Evolutionary conservation across 2,113 vertebrate species (phyloP), one percentile per base, ranked within the genome.

Genomic region (Nipponia nippon): DNA sequence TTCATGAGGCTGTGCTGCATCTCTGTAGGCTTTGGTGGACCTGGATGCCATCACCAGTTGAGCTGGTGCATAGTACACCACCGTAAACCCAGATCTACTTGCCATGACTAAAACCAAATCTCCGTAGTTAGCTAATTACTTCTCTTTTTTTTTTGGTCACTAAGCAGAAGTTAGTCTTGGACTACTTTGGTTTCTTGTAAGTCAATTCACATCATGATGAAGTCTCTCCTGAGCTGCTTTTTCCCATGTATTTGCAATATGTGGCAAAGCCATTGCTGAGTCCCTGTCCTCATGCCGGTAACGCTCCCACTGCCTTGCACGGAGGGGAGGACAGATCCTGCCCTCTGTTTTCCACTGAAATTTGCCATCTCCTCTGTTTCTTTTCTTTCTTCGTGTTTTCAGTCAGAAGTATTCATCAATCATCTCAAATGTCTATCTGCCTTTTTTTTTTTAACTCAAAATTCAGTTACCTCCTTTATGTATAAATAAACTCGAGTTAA

Each of bases 401-500:
- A 81, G 34, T 32, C 20, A 27, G 17, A 72, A 91, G 29, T 22
- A 9, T 30, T 88, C 63, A 46, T 32, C 10, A 4, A 46, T 32
- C 10, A 4, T 63, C 56, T 71, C 77, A n/a, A 27, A 19, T 8
- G 6, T 14, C 46, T 67, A 0, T 6, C 22, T 19, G 19, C 70
- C 23, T 73, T 79, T 90, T 61, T 53, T 65, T 11, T 56, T n/a
- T 1, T 66, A 26, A 30, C 61, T 47, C 44, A 19, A 71, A 73
- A 42, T 29, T 58, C 77, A 81, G 63, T 87, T 53, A 83, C 36
- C 58, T 93, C 42, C 55, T 77, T 81, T 47, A 15, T 21, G 34
- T 50, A 90, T 30, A 62, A 97, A 96, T 95, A 97, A 97, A 97
- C 55, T 4, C 6, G 0, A 82, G 36, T 92, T 67, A 87, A 75